Conservation (phyloP, 2,797 vertebrate genomes). For the Meriones psammophilus region DNA sequence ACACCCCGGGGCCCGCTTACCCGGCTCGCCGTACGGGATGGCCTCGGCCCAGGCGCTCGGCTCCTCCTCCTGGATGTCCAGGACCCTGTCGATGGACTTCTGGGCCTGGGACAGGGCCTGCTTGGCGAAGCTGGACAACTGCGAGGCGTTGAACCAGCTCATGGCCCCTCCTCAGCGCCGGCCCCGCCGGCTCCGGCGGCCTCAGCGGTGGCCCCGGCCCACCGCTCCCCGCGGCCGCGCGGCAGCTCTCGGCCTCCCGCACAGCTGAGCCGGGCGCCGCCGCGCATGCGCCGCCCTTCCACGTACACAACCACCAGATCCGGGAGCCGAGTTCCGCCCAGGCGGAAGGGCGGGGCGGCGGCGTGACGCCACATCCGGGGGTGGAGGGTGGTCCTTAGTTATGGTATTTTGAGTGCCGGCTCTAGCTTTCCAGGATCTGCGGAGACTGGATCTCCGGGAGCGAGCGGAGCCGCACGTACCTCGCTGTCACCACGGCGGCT, state of each 20-base stretch:
- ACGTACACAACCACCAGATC: slow-evolving; percentile 77
- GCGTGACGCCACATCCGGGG: slow-evolving; percentile 74
- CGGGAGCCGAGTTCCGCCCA: slow-evolving; percentile 41
- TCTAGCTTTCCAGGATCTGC: too few species aligned
- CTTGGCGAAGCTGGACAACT: slow-evolving; percentile 98
- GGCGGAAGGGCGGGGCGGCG: neutral
- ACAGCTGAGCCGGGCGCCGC: neutral
- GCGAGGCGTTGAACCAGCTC: slow-evolving; percentile 99
- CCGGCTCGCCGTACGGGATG: slow-evolving; percentile 90
- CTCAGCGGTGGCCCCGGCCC: slow-evolving; percentile 16
- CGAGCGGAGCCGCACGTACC: neutral
- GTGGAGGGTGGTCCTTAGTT: neutral
- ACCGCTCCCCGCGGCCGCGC: neutral
- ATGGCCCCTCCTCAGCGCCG: slow-evolving; percentile 84
- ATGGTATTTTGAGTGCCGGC: neutral
- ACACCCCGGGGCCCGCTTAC: slow-evolving; percentile 86
- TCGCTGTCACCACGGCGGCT: neutral
- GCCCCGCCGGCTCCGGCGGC: neutral
- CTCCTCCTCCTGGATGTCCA: slow-evolving; percentile 98
- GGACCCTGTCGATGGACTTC: slow-evolving; percentile 98
- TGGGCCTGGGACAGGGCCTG: slow-evolving; percentile 98
- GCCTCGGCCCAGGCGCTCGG: slow-evolving; percentile 91
- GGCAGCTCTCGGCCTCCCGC: neutral
- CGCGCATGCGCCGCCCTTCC: slow-evolving; percentile 75
- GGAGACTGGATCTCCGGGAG: neutral